Percentiles rank a stretch among this genome's conserved stretches.
These are phyloP conservation scores for Romanogobio albipinnatus DNA, from an alignment of 2,113 vertebrate genomes.

Conservation along the genomic window DNA sequence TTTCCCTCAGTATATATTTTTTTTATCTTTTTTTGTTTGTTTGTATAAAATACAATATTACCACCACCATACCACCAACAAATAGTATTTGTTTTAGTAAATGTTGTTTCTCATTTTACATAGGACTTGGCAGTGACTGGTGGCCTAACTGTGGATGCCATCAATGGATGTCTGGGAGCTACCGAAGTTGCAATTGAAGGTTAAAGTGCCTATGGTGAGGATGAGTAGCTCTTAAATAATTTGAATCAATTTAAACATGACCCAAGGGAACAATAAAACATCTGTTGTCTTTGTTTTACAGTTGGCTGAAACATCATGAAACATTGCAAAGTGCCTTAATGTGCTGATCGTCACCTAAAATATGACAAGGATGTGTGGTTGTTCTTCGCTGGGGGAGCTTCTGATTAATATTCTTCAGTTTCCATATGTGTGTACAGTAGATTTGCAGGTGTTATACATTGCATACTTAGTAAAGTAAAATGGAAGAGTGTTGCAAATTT, in stretches of 20 bases:
- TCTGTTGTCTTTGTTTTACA: neutral
- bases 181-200: slow-evolving; percentile 41
- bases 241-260: neutral
- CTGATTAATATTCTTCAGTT: neutral
- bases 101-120: neutral
- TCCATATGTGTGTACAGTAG: slow-evolving; percentile 36
- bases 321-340: slow-evolving; percentile 35
- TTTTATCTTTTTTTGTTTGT: too few species aligned
- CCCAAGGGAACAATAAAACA: neutral
- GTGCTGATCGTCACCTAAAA: neutral
- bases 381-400: slow-evolving; percentile 2
- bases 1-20: neutral
- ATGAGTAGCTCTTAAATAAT: neutral
- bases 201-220: slow-evolving; percentile 25
- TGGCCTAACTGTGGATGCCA: neutral
- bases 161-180: slow-evolving; percentile 30
- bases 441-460: slow-evolving; percentile 20
- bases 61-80: neutral
- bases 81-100: neutral
- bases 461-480: slow-evolving; percentile 33
- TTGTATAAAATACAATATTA: neutral
- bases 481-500: slow-evolving; percentile 22
- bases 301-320: slow-evolving; percentile 11
- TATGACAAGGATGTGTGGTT: neutral
- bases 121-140: slow-evolving; percentile 10